Evolutionary conservation across 2,888 invertebrate genomes (phyloP).

Genomic region (Diarsia brunnea): DNA sequence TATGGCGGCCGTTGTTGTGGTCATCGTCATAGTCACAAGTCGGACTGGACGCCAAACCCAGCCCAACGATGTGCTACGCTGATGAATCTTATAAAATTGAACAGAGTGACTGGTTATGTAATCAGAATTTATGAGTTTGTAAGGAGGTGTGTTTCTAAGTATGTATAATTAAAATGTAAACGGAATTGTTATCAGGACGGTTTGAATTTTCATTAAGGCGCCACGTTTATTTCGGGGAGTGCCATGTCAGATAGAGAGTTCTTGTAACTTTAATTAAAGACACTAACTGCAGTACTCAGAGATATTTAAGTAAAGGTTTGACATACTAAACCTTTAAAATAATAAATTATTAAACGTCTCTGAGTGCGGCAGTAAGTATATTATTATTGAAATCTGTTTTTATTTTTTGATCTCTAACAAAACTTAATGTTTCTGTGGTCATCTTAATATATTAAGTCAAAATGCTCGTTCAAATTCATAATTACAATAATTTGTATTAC

Average conservation of each 20-base stretch:
- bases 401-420: neutral
- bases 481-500: constrained; percentile 2
- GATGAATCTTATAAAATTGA: constrained; percentile 6
- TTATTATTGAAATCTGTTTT: neutral
- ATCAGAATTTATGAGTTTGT: constrained; percentile 25
- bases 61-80: neutral
- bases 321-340: no score
- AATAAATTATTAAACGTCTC: no score
- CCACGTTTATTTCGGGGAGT: constrained; percentile 2
- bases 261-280: neutral
- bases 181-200: constrained; percentile 29
- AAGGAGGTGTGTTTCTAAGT: constrained; percentile 35
- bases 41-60: neutral
- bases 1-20: neutral
- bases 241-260: neutral
- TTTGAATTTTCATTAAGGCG: constrained; percentile 13
- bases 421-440: neutral
- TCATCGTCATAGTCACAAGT: neutral
- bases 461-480: constrained; percentile 1
- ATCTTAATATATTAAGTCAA: no score
- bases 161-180: constrained; percentile 17
- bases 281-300: no score
- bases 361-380: no score
- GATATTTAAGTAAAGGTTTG: no score
- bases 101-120: constrained; percentile 26